phyloP scores from a whole-genome alignment of 2,797 vertebrate genomes.

The Intellagama lesueurii region DNA sequence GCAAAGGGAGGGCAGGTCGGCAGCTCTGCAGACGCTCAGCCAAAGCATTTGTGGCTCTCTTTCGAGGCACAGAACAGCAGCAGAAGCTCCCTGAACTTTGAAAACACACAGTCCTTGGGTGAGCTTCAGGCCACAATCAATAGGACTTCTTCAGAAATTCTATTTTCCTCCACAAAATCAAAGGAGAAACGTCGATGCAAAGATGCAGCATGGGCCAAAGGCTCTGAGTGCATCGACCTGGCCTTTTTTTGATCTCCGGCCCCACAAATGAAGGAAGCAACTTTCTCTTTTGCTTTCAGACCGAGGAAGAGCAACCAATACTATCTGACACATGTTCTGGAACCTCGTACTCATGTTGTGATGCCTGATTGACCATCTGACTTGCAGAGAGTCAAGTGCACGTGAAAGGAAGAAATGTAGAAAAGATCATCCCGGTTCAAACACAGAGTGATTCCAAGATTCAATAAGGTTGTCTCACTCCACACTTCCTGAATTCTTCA shows the following conservation, averaged over 20 bases:
- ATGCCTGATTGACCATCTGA: too few species aligned
- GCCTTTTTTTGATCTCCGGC: not conserved
- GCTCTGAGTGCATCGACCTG: not conserved
- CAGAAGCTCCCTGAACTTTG: not conserved
- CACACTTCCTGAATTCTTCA: too few species aligned
- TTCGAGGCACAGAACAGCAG: not conserved
- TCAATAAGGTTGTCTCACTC: too few species aligned
- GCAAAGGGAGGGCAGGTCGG: not conserved
- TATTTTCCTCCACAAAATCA: not conserved
- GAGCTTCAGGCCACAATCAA: not conserved
- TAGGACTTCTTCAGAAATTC: not conserved
- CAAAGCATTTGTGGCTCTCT: fast-evolving
- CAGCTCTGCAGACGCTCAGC: not conserved
- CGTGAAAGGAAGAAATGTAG: too few species aligned
- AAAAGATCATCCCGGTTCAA: too few species aligned
- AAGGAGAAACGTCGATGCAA: not conserved
- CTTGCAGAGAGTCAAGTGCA: too few species aligned
- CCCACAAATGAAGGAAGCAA: not conserved
- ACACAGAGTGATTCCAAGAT: too few species aligned
- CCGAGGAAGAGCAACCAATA: not conserved
- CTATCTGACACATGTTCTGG: too few species aligned
- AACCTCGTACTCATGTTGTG: too few species aligned
- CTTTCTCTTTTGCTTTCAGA: too few species aligned
- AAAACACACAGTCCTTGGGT: not conserved
- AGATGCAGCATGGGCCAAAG: not conserved